Evolutionary conservation across 2,113 vertebrate species (phyloP).

Genomic region (Crotalus viridis): DNA sequence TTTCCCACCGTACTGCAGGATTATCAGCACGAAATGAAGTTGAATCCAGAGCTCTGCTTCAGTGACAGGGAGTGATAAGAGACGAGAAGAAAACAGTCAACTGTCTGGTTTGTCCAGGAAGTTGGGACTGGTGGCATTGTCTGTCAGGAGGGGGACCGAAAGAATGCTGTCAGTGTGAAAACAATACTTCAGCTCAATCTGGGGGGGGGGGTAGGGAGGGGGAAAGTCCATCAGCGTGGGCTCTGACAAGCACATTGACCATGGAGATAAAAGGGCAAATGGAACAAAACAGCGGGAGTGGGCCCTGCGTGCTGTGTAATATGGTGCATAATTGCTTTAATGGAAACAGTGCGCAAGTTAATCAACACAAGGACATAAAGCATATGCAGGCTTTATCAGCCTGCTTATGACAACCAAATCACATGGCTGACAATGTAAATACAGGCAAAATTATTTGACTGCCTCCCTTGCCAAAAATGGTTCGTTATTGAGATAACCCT

Average conservation of each 20-base stretch:
- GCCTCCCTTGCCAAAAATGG: constrained; percentile 19
- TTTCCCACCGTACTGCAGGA: constrained; percentile 57
- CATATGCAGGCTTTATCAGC: not conserved
- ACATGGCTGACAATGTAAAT: not conserved
- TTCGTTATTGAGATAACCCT: constrained; percentile 51
- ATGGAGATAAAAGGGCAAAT: constrained; percentile 50
- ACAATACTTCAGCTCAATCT: constrained; percentile 60
- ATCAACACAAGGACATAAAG: not conserved
- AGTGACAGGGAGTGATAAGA: constrained; percentile 74
- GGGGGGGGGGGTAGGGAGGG: constrained; percentile 75
- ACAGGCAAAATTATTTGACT: constrained; percentile 12
- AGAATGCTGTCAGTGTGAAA: constrained; percentile 55
- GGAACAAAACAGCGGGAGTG: constrained; percentile 33
- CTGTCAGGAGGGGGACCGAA: constrained; percentile 61
- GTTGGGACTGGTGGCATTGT: constrained; percentile 66
- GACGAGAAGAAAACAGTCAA: constrained; percentile 70
- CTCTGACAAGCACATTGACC: constrained; percentile 41
- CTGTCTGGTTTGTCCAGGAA: constrained; percentile 78
- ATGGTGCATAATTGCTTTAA: not conserved
- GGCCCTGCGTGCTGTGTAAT: not conserved
- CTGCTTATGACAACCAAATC: not conserved
- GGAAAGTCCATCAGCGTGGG: constrained; percentile 61
- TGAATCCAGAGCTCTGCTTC: constrained; percentile 65
- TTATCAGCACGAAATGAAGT: constrained; percentile 64
- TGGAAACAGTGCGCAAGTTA: not conserved